Percentiles rank a stretch among this genome's conserved stretches.
Evolutionary conservation across 2,113 vertebrate genomes (phyloP).

Genomic region (Protomyctophum bolini): DNA sequence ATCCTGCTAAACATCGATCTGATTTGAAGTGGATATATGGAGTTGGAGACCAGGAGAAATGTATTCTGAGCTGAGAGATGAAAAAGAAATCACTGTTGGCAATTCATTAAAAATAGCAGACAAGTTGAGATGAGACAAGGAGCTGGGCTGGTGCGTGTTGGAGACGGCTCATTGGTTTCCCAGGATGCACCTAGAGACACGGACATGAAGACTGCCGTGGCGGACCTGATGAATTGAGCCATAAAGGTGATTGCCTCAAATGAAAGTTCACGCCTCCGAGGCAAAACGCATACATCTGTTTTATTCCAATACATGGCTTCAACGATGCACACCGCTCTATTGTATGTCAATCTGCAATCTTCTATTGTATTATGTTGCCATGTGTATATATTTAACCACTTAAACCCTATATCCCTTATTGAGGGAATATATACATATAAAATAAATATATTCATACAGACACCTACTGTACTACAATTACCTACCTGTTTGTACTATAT

Average conservation of each 20-base stretch:
- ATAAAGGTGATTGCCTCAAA: slow-evolving; percentile 73
- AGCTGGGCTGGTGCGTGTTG: slow-evolving; percentile 22
- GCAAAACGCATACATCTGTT: slow-evolving; percentile 56
- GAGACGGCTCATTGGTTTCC: slow-evolving; percentile 62
- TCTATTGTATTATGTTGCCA: too few species aligned
- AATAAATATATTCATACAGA: too few species aligned
- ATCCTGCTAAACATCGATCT: slow-evolving; percentile 59
- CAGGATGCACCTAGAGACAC: slow-evolving; percentile 64
- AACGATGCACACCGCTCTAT: neutral
- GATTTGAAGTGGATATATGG: slow-evolving; percentile 66
- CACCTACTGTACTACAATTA: too few species aligned
- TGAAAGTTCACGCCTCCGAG: slow-evolving; percentile 66
- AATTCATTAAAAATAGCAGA: slow-evolving; percentile 74
- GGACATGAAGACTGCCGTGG: slow-evolving; percentile 49
- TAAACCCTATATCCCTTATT: too few species aligned
- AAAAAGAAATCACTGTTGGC: slow-evolving; percentile 65
- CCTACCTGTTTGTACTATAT: too few species aligned
- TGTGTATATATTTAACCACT: too few species aligned
- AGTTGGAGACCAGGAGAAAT: slow-evolving; percentile 58
- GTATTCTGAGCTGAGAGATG: slow-evolving; percentile 67
- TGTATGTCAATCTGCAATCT: too few species aligned
- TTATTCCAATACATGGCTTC: slow-evolving; percentile 60
- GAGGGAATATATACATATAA: too few species aligned
- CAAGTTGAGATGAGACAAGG: slow-evolving; percentile 23
- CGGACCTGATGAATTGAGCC: slow-evolving; percentile 71